Conservation (phyloP, 2,888 invertebrate genomes). For the Papilio gigon region DNA sequence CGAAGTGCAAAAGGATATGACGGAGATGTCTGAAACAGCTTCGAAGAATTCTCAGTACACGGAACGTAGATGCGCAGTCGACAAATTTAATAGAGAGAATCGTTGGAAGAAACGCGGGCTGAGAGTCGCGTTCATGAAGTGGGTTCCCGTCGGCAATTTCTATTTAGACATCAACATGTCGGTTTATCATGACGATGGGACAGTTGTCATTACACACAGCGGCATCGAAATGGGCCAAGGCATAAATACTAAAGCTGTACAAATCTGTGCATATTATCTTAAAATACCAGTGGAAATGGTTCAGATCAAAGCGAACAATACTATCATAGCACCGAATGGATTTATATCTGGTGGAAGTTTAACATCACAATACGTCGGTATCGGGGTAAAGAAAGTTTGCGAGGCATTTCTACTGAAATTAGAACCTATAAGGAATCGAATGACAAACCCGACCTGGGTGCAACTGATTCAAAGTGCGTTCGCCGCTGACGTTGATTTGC, state of each 20-base stretch:
- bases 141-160: slow-evolving; percentile 75
- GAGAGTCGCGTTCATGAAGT: slow-evolving; percentile 86
- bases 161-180: slow-evolving; percentile 84
- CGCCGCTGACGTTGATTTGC: slow-evolving; percentile 77
- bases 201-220: slow-evolving; percentile 87
- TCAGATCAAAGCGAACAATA: slow-evolving; percentile 84
- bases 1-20: slow-evolving; percentile 68
- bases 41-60: slow-evolving; percentile 70
- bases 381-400: slow-evolving; percentile 56
- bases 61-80: slow-evolving; percentile 70
- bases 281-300: slow-evolving; percentile 85
- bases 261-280: slow-evolving; percentile 85
- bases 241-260: slow-evolving; percentile 86
- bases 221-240: slow-evolving; percentile 92
- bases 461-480: slow-evolving; percentile 79
- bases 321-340: slow-evolving; percentile 84
- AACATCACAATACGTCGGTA: slow-evolving; percentile 58
- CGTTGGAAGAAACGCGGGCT: slow-evolving; percentile 90
- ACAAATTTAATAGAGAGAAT: slow-evolving; percentile 85
- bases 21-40: slow-evolving; percentile 73
- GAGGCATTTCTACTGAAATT: slow-evolving; percentile 55
- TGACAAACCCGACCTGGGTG: slow-evolving; percentile 80
- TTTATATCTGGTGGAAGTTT: slow-evolving; percentile 85
- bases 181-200: slow-evolving; percentile 87
- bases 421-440: slow-evolving; percentile 70